Base-by-base conservation (phyloP, 2,797 vertebrate species). In the Mallotus villosus region DNA sequence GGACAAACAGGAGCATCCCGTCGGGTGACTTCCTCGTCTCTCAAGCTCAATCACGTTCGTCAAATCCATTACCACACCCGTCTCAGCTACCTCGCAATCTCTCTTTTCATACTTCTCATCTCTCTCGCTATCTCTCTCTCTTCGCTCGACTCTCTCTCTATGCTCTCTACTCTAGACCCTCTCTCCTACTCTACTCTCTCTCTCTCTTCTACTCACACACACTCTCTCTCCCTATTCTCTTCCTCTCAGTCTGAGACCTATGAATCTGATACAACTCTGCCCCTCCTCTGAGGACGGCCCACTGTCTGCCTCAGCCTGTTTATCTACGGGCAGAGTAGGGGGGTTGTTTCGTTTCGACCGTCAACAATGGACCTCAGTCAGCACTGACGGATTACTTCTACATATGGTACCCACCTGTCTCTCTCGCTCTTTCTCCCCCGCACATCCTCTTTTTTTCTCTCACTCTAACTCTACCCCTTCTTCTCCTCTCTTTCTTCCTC, bases 401-500 rank as follows among this genome's bases (percentile, higher is more conserved):
- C 93, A 94, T 94, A 91, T 94, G 93, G 91, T 93, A 92, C 91
- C 93, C 92, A 93, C 92, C 93, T 94, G 92, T 93, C 90, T 88
- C 76, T 72, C 85, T 81, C 69, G 78, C 79, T 76, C 80, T 57
- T 71, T 60, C 74, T 62, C 69, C 68, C 46, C 64, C 69, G 32
- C 71, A 34, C 53, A 55, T 69, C 75, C 79, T 63, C 79, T 66
- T 73, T 63, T 25, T 76, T 76, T 27, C 70, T 65, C 74, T 63
- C 67, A 72, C 66, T 67, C 67, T 73, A 70, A 67, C 67, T 7
- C 37, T 37, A 68, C 67, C 72, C 61, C 71, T 32, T 60, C 76
- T 37, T 57, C 60, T 66, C 59, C 72, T 63, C 78, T 71, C 70
- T 71, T 66, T 70, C 73, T 73, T 76, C 70, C 62, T 70, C 68